phyloP scores from a whole-genome alignment of 2,888 invertebrate genomes.

The Coremacera marginata region DNA sequence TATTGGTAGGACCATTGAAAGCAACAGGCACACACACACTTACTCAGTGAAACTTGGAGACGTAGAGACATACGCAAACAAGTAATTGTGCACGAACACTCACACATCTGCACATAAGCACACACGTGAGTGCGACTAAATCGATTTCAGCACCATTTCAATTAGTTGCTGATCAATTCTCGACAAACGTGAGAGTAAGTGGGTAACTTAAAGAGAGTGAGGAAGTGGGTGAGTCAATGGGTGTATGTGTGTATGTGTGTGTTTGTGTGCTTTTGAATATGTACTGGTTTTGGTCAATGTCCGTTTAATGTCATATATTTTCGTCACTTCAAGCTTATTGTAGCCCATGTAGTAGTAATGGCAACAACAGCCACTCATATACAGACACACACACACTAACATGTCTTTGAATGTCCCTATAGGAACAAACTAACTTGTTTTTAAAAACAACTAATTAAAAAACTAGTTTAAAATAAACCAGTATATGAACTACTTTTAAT shows the following conservation, averaged over 20 bases:
- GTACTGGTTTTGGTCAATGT: background rate
- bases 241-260: background rate
- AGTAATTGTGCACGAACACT: background rate
- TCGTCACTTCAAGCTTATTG: background rate
- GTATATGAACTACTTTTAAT: too few relatives aligned
- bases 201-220: background rate
- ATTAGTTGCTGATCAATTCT: constrained; percentile 18
- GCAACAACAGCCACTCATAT: background rate
- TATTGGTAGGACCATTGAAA: background rate
- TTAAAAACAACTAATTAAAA: too few relatives aligned
- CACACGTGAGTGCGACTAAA: constrained; percentile 1
- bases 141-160: constrained; percentile 23
- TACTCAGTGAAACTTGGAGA: background rate
- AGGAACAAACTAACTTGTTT: too few relatives aligned
- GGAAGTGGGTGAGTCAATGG: background rate
- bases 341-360: background rate
- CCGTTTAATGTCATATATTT: background rate
- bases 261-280: background rate
- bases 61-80: background rate
- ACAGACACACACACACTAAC: background rate
- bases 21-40: constrained; percentile 3
- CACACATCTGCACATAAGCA: background rate
- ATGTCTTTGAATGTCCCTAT: too few relatives aligned
- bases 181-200: background rate
- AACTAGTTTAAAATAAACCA: too few relatives aligned